Evolutionary conservation across 2,888 invertebrate species (phyloP).

Genomic region (Heliconius ismenius): DNA sequence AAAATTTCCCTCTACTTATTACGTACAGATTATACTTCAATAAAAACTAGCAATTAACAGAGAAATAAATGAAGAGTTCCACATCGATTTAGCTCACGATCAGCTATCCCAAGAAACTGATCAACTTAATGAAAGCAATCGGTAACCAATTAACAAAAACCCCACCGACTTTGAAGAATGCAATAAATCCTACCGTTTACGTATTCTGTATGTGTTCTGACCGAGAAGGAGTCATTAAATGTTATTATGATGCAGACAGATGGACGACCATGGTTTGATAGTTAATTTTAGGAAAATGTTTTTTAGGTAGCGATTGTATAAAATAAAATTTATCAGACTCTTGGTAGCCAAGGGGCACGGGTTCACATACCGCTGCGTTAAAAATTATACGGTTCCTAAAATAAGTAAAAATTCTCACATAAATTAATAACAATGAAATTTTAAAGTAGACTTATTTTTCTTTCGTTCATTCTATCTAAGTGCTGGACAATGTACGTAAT

Average conservation of each 20-base stretch:
- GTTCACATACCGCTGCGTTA: too few relatives aligned
- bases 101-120: slow-evolving; percentile 22
- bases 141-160: slow-evolving; percentile 44
- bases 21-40: neutral
- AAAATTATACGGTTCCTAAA: too few relatives aligned
- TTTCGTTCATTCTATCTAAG: too few relatives aligned
- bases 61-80: neutral
- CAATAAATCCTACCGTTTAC: slow-evolving; percentile 51
- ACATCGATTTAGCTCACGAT: slow-evolving; percentile 10
- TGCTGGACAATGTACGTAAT: too few relatives aligned
- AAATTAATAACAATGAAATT: too few relatives aligned
- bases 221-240: slow-evolving; percentile 57
- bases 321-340: too few relatives aligned
- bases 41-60: slow-evolving; percentile 4
- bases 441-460: too few relatives aligned
- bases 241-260: slow-evolving; percentile 56
- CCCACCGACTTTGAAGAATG: slow-evolving; percentile 38
- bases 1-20: neutral
- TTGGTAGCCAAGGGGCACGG: too few relatives aligned
- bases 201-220: slow-evolving; percentile 51
- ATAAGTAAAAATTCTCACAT: too few relatives aligned
- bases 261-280: slow-evolving; percentile 34
- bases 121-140: slow-evolving; percentile 39
- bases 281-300: neutral
- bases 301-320: neutral